Evolutionary conservation across 1,140 invertebrate species (phyloP), one percentile per base, ranked within the genome.

Genomic region (Ditylenchus dipsaci): DNA sequence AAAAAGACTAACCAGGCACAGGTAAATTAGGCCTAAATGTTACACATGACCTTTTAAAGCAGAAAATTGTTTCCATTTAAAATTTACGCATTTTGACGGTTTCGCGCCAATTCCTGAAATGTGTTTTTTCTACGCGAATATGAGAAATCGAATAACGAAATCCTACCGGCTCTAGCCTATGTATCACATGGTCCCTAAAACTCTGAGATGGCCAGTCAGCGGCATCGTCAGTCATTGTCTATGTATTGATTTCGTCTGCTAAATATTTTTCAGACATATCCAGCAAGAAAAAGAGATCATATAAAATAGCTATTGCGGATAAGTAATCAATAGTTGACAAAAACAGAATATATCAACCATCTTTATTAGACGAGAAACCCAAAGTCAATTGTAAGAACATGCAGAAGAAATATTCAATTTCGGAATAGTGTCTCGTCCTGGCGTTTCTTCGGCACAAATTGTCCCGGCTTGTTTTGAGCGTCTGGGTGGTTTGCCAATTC

Each of bases 401-500:
- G 61, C 0, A 43, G 26, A 13, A 59, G 11, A 9, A 1, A 1
- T 26, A 33, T 33, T 68, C 15, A 77, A 47, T 57, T 68, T 38
- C 63, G 60, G 67, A 74, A 87, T 15, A 87, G 82, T 56, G 85
- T 87, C 68, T 98, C 95, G 83, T 98, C 94, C 74, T 91, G 88
- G 43, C 85, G 76, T 82, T 97, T 97, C 65, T 95, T 95, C 42
- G 89, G 89, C 8, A 93, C 89, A 47, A 95, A 91, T 15, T 91
- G 91, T 47, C 94, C 94, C 11, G 94, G 95, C 83, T 97, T 98
- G 77, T 95, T 91, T 82, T 97, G 94, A 0, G 96, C 94, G 71
- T 98, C 95, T 0, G 95, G 92, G 86, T 99, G 96, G 85, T 97
- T 98, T 74, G 93, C 90, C 11, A 99, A 85, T 84, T 98, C 96